Conservation (phyloP, 1,140 invertebrate genomes). For the Drosophila nikananu region DNA sequence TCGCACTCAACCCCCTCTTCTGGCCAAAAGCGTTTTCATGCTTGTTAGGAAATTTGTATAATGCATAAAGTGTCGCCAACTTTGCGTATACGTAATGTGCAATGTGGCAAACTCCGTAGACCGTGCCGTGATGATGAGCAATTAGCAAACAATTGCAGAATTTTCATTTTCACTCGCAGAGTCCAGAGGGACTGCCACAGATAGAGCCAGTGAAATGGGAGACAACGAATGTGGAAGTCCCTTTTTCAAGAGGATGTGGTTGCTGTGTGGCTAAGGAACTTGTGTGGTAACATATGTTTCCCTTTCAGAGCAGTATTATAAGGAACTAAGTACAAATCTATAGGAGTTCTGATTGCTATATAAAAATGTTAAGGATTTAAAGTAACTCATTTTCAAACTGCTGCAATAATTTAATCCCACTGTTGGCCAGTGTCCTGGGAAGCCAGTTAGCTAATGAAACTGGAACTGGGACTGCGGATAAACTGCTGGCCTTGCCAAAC, state of each 20-base stretch:
- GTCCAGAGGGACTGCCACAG: constrained; percentile 27
- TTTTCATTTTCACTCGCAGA: constrained; percentile 67
- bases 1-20: constrained; percentile 27
- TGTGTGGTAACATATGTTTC: not conserved
- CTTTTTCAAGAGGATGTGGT: not conserved
- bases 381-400: not conserved
- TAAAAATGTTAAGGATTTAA: not conserved
- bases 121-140: constrained; percentile 72
- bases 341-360: too few species aligned
- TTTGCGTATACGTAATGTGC: constrained; percentile 76
- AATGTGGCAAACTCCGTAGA: constrained; percentile 51
- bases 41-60: constrained; percentile 76
- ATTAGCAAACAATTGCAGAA: constrained; percentile 79
- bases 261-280: not conserved
- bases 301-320: not conserved
- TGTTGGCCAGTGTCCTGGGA: not conserved
- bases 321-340: not conserved
- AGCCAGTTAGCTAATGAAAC: constrained; percentile 10
- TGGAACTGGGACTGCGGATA: constrained; percentile 20
- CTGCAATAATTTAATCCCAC: not conserved
- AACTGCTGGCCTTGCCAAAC: constrained; percentile 61
- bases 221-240: constrained; percentile 12
- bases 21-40: constrained; percentile 63
- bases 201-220: constrained; percentile 7
- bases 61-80: constrained; percentile 75